Percentiles rank a stretch among this genome's conserved stretches.
Evolutionary conservation across 2,113 vertebrate species (phyloP).

Genomic region (Larimichthys crocea): DNA sequence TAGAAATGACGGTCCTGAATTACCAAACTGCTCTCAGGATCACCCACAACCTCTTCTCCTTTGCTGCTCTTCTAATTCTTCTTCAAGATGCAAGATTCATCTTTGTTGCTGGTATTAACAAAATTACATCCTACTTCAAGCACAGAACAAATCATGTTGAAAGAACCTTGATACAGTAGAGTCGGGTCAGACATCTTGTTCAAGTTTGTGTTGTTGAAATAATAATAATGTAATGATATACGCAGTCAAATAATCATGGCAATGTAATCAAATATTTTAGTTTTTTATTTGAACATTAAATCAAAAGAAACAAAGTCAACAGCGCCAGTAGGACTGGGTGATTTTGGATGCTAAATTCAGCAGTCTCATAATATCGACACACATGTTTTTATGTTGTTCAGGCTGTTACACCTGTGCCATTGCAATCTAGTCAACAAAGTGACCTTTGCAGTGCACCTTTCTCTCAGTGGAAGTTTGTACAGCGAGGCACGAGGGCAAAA

Average conservation of each 20-base stretch:
- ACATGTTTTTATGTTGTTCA: background rate
- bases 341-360: background rate
- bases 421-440: background rate
- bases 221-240: background rate
- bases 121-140: no score
- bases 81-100: no score
- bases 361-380: background rate
- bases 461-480: background rate
- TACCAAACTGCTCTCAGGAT: no score
- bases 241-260: background rate
- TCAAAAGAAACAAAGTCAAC: background rate
- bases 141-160: no score
- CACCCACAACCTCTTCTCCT: no score
- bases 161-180: background rate
- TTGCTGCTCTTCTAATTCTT: no score
- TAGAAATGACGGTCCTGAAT: no score
- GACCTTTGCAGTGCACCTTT: background rate
- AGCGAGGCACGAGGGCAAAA: background rate
- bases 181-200: background rate
- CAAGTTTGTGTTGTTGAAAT: background rate
- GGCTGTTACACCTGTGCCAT: background rate
- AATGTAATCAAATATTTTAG: background rate
- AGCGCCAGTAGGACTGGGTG: no score
- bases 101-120: no score
- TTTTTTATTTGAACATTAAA: background rate